phyloP scores from a whole-genome alignment of 2,888 invertebrate species.

The Horisme vitalbata region DNA sequence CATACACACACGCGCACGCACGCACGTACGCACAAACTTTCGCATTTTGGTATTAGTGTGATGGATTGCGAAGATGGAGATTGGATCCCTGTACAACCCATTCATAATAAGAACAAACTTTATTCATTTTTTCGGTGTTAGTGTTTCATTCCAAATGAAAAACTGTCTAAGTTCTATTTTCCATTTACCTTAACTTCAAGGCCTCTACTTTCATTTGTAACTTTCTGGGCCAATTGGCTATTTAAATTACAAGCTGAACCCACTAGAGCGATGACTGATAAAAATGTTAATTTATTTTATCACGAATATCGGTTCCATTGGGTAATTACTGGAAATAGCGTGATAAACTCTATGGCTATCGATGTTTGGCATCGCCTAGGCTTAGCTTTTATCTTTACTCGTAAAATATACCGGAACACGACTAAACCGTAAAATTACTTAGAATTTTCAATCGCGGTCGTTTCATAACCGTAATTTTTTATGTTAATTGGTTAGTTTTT shows the following conservation, averaged over 20 bases:
- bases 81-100: no score
- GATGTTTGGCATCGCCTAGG: slow-evolving; percentile 3
- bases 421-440: not conserved
- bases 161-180: no score
- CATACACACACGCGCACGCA: no score
- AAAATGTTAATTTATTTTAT: slow-evolving; percentile 1
- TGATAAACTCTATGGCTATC: slow-evolving; percentile 9
- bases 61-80: no score
- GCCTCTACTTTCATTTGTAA: not conserved
- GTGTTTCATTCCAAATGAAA: no score
- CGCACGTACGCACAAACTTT: no score
- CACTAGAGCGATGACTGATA: slow-evolving; percentile 11
- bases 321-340: slow-evolving; percentile 14
- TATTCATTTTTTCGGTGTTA: no score
- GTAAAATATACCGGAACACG: slow-evolving; percentile 3
- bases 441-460: not conserved
- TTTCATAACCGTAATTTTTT: not conserved
- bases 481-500: no score
- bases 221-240: not conserved
- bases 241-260: not conserved
- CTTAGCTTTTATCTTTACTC: slow-evolving; percentile 1
- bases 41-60: no score
- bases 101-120: no score
- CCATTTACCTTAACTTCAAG: not conserved
- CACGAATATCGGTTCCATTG: slow-evolving; percentile 9